phyloP scores from a whole-genome alignment of 1,140 invertebrate genomes.

The Pseudomyrmex gracilis region DNA sequence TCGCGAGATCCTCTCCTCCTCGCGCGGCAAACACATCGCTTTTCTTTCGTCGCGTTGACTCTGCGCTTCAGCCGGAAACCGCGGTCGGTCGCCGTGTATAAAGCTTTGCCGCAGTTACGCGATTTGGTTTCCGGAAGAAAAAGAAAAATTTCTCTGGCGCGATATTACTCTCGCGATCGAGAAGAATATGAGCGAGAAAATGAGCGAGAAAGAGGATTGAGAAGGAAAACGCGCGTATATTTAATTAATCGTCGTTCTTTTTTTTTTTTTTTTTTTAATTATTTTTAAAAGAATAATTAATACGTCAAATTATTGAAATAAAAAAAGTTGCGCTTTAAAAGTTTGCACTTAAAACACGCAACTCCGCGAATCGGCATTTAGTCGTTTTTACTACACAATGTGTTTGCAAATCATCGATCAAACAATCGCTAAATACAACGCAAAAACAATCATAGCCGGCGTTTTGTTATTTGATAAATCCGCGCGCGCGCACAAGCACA shows the following conservation, averaged over 20 bases:
- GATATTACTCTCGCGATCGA: no score
- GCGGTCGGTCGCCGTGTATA: not conserved
- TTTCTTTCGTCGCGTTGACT: conserved; percentile 15
- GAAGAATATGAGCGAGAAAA: no score
- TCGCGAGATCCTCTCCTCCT: conserved; percentile 3
- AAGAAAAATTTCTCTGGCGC: not conserved
- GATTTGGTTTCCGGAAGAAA: conserved; percentile 39
- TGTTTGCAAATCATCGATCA: not conserved
- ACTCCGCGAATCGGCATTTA: not conserved
- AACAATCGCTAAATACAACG: conserved; percentile 5
- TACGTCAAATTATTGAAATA: no score
- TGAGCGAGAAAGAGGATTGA: no score
- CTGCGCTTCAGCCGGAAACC: conserved; percentile 29
- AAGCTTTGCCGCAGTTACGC: not conserved
- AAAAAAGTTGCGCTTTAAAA: no score
- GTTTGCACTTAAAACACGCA: not conserved
- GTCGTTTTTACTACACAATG: not conserved
- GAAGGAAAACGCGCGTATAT: no score
- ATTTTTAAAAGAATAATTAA: no score
- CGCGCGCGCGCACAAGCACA: no score
- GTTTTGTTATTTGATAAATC: conserved; percentile 25
- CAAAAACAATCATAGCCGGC: conserved; percentile 16
- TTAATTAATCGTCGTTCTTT: no score
- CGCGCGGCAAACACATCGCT: not conserved
- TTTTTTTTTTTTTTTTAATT: no score